These are phyloP conservation scores for Adrianichthys oophorus DNA, from an alignment of 2,797 vertebrate species.

Conservation along the genomic window DNA sequence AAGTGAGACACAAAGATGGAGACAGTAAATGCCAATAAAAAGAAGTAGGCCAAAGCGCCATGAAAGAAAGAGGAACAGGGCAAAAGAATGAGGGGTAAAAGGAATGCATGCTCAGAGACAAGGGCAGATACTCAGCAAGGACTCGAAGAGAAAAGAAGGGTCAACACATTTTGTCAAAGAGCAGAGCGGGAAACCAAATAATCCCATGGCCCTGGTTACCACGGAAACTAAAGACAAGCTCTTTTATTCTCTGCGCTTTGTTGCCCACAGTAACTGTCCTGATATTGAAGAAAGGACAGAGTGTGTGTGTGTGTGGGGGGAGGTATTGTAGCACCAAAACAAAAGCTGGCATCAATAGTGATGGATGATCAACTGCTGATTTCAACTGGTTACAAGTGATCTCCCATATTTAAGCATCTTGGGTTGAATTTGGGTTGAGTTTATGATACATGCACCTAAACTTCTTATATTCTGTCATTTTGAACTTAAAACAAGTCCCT, in stretches of 20 bases:
- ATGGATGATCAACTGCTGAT: no score
- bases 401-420: no score
- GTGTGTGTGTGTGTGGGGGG: background rate
- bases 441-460: no score
- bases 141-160: constrained; percentile 21
- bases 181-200: constrained; percentile 29
- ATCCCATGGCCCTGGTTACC: constrained; percentile 41
- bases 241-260: constrained; percentile 49
- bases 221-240: constrained; percentile 49
- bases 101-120: background rate
- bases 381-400: no score
- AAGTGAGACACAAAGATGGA: constrained; percentile 3
- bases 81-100: background rate
- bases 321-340: no score
- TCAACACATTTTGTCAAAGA: constrained; percentile 42
- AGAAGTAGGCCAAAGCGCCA: constrained; percentile 8
- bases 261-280: constrained; percentile 50
- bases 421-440: no score
- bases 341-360: no score
- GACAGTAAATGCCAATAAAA: background rate
- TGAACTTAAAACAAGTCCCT: no score
- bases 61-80: background rate
- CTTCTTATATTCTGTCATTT: no score
- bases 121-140: background rate
- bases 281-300: constrained; percentile 29